Evolutionary conservation across 2,888 invertebrate genomes (phyloP).

Genomic region (Dicyrtomina minuta): DNA sequence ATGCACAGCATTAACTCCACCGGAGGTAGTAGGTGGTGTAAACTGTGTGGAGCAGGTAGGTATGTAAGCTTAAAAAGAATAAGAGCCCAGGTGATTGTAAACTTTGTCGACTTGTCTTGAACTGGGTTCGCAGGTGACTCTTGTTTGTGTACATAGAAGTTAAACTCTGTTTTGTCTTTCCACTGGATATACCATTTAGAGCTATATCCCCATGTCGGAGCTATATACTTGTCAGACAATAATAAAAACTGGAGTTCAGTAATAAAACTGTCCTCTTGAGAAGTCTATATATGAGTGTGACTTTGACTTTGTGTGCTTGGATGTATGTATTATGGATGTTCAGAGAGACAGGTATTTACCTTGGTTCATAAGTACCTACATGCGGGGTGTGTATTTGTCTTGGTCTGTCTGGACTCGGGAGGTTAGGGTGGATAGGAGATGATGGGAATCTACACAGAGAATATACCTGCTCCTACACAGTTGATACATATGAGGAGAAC

Average conservation of each 20-base stretch:
- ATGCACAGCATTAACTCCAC: too few species aligned
- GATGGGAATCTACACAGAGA: too few species aligned
- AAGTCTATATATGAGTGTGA: neutral
- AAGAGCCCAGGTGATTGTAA: neutral
- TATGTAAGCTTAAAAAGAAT: neutral
- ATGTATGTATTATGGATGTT: neutral
- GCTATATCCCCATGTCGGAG: neutral
- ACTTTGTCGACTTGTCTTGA: too few species aligned
- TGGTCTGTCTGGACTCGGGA: neutral
- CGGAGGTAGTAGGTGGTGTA: too few species aligned
- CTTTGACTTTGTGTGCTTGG: neutral
- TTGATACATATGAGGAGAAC: neutral
- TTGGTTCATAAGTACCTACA: too few species aligned
- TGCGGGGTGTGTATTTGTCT: neutral
- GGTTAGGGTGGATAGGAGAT: slow-evolving; percentile 11
- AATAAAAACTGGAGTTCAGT: slow-evolving; percentile 26
- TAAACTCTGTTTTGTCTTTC: slow-evolving; percentile 9
- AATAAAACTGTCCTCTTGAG: slow-evolving; percentile 29
- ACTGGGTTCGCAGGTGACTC: too few species aligned
- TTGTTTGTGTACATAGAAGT: neutral
- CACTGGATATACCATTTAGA: neutral
- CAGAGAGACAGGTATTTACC: neutral
- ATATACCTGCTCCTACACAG: too few species aligned
- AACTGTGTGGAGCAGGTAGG: neutral
- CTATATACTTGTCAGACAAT: slow-evolving; percentile 25